These are phyloP conservation scores for Dasypolia templi DNA, from an alignment of 2,888 invertebrate genomes.

Conservation along the genomic window DNA sequence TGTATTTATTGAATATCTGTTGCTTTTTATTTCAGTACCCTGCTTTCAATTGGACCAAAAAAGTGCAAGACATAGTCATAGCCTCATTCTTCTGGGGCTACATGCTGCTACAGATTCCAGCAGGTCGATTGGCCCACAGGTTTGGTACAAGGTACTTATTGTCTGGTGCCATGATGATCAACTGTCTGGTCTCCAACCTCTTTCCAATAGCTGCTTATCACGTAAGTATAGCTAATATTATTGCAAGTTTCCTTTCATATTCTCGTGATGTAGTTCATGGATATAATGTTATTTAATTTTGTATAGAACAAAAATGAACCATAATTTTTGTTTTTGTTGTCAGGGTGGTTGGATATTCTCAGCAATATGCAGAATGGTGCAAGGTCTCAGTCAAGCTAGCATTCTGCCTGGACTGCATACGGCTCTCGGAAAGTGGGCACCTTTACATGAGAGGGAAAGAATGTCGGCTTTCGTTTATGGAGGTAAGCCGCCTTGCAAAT, in stretches of 20 bases:
- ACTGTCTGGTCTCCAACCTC: constrained; percentile 91
- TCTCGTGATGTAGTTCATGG: too few species aligned
- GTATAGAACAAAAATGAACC: neutral
- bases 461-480: constrained; percentile 89
- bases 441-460: constrained; percentile 91
- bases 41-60: constrained; percentile 89
- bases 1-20: neutral
- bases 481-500: constrained; percentile 34
- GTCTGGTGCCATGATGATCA: constrained; percentile 89
- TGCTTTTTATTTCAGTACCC: constrained; percentile 77
- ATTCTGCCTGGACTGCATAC: constrained; percentile 92
- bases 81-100: constrained; percentile 92
- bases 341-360: constrained; percentile 90
- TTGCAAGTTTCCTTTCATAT: neutral
- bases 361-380: constrained; percentile 90
- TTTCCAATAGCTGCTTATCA: constrained; percentile 92
- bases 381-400: constrained; percentile 92
- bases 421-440: constrained; percentile 92
- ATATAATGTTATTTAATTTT: neutral
- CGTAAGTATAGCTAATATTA: too few species aligned
- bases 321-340: neutral
- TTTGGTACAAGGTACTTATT: constrained; percentile 93
- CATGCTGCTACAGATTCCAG: constrained; percentile 92
- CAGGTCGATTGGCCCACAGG: constrained; percentile 92
- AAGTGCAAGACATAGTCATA: constrained; percentile 85